These are phyloP conservation scores for Halcyon senegalensis DNA, from an alignment of 2,113 vertebrate species.

Conservation along the genomic window DNA sequence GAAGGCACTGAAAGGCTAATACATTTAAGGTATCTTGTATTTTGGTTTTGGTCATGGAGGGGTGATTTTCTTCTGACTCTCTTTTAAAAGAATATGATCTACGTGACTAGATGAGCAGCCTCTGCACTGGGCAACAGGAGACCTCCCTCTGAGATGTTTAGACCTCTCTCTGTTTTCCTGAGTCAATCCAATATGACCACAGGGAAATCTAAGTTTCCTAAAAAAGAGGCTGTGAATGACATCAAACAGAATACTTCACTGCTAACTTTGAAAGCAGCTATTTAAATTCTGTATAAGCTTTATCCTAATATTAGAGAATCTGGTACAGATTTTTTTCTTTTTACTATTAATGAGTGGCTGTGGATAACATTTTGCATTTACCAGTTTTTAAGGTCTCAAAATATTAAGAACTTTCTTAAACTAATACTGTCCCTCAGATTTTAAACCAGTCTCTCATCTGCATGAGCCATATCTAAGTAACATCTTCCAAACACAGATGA, in stretches of 20 bases:
- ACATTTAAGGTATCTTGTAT: background rate
- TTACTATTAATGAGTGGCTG: background rate
- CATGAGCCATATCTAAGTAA: background rate
- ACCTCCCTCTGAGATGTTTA: constrained; percentile 26
- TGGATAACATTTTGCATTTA: background rate
- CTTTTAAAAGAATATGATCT: background rate
- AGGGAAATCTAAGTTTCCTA: background rate
- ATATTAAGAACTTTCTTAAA: background rate
- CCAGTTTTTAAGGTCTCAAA: background rate
- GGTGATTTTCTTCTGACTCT: background rate
- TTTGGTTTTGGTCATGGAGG: constrained; percentile 4
- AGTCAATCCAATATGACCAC: background rate
- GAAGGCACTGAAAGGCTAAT: background rate
- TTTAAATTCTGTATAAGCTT: background rate
- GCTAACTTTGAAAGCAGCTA: background rate
- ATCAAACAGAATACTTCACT: background rate
- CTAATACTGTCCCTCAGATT: background rate
- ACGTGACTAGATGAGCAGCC: background rate
- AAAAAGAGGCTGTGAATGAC: background rate
- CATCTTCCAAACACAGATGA: background rate
- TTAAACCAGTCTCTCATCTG: background rate
- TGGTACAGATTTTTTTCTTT: background rate
- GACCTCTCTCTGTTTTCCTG: background rate
- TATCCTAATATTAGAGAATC: background rate
- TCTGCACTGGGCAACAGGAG: background rate